Percentiles rank a stretch among this genome's conserved stretches.
Conservation (phyloP, 1,140 invertebrate species). For the Zaprionus taronus region DNA sequence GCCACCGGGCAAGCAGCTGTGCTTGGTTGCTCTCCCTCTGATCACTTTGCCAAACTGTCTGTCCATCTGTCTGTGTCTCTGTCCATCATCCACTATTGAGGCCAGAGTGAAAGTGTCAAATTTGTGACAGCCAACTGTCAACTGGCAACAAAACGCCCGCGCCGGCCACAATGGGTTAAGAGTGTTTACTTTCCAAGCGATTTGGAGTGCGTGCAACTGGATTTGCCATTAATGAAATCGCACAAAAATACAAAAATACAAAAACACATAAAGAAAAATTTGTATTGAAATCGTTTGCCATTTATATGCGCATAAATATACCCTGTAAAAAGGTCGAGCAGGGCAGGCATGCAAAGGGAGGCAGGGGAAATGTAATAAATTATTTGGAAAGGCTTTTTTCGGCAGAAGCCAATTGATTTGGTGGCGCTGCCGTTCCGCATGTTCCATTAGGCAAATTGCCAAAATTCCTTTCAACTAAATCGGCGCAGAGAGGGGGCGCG, state of each 20-base stretch:
- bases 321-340: not conserved
- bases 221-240: constrained; percentile 6
- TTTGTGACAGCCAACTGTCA: constrained; percentile 50
- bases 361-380: constrained; percentile 12
- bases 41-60: constrained; percentile 26
- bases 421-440: constrained; percentile 25
- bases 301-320: constrained; percentile 1
- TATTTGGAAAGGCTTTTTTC: constrained; percentile 12
- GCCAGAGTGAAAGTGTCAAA: constrained; percentile 55
- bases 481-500: constrained; percentile 21
- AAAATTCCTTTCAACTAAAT: constrained; percentile 30
- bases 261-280: not conserved
- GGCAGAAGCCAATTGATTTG: constrained; percentile 33
- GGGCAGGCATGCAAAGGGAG: not conserved
- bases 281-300: not conserved
- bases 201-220: constrained; percentile 22
- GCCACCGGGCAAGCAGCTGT: constrained; percentile 20
- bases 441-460: constrained; percentile 43
- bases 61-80: not conserved
- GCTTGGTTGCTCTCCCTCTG: not conserved
- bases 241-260: not conserved
- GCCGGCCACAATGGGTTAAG: constrained; percentile 48
- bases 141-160: constrained; percentile 26
- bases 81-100: constrained; percentile 31
- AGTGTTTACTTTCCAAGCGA: constrained; percentile 36